Evolutionary conservation across 2,888 invertebrate species (phyloP), one percentile per base, ranked within the genome.

Genomic region (Luffia ferchaultella): DNA sequence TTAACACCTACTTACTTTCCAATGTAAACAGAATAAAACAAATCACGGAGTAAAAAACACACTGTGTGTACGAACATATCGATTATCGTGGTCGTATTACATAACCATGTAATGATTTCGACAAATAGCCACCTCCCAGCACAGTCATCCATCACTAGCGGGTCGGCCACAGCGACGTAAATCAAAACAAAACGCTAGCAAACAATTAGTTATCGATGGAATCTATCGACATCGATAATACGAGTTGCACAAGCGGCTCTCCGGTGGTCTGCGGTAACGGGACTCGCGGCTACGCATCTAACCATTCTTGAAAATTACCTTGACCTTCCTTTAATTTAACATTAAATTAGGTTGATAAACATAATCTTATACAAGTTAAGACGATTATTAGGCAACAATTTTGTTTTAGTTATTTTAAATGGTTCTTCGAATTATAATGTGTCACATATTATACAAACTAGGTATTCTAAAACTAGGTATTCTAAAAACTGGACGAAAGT

Each of bases 181-280:
- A 57, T 57, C 55, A 59, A 55, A 56, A 55, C 55, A 52, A 55
- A 59, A 53, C 46, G 54, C 49, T 53, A 49, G 53, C 51, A 53
- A 54, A 57, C 58, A 58, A 61, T 60, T 58, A 57, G 57, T 58
- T 52, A 55, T 54, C 54, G 49, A 50, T 45, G 45, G 45, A 30
- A 18, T 30, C 43, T 20, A 43, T 50, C 45, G 49, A 51, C 49
- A 45, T 54, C 54, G 53, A 53, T 52, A 20, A 48, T 50, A 52
- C 49, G 40, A 52, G 53, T 58, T 58, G 50, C 55, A 54, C 55
- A 57, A 57, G 54, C 42, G 20, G 49, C 50, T 45, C 15, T 48
- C 30, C 52, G 53, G 56, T 58, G 57, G 58, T 57, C 58, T 49
- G 45, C 50, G 51, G 52, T 58, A 55, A 56, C 57, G 54, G 56